Conservation (phyloP, 2,797 vertebrate genomes). For the Denticeps clupeoides region DNA sequence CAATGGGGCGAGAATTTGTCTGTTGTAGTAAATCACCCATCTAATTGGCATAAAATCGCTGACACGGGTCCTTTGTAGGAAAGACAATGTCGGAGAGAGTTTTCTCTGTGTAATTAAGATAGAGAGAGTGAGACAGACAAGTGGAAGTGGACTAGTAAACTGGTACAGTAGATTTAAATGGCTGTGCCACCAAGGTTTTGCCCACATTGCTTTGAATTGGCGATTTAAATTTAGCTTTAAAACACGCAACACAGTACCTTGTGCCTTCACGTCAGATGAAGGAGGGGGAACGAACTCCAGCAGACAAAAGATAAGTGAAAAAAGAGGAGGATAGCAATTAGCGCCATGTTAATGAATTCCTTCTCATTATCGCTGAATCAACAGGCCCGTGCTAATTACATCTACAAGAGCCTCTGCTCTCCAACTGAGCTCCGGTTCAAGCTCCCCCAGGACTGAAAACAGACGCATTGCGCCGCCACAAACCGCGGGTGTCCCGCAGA, state of each 20-base stretch:
- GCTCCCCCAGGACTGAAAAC: slow-evolving; percentile 45
- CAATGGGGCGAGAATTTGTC: no score
- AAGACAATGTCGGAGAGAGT: no score
- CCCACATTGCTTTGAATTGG: no score
- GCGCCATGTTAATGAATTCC: slow-evolving; percentile 63
- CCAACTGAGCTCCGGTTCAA: slow-evolving; percentile 49
- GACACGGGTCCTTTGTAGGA: no score
- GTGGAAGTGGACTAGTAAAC: no score
- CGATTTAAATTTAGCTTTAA: no score
- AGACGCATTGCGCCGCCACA: slow-evolving; percentile 10
- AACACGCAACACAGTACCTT: neutral
- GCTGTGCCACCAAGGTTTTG: no score
- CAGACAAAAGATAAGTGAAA: slow-evolving; percentile 26
- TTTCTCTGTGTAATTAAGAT: no score
- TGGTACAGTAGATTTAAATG: no score
- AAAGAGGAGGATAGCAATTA: slow-evolving; percentile 64
- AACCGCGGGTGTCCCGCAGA: neutral
- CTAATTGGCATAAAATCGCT: no score
- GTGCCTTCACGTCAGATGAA: neutral
- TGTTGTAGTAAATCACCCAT: no score
- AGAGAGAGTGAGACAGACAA: no score
- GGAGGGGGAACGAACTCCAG: slow-evolving; percentile 5
- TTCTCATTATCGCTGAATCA: slow-evolving; percentile 69
- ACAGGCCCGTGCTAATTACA: slow-evolving; percentile 67
- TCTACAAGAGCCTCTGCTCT: slow-evolving; percentile 61